Evolutionary conservation across 2,888 invertebrate species (phyloP).

Genomic region (Drosophila meridionalis): DNA sequence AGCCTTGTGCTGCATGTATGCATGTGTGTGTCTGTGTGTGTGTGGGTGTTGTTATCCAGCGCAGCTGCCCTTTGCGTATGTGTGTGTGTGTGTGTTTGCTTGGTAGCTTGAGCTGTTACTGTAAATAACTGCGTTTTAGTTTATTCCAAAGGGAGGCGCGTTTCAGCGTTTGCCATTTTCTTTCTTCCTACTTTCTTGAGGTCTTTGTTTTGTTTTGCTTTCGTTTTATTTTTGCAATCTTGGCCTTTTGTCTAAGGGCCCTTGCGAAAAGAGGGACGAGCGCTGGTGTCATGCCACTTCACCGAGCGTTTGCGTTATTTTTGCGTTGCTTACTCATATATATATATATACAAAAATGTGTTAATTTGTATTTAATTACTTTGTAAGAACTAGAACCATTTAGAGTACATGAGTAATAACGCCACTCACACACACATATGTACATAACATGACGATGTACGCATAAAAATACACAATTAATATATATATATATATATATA

Average conservation of each 20-base stretch:
- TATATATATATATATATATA: not conserved
- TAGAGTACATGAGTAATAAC: conserved; percentile 42
- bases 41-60: conserved; percentile 51
- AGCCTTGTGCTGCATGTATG: conserved; percentile 36
- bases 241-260: conserved; percentile 3
- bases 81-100: conserved; percentile 18
- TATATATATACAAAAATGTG: conserved; percentile 1
- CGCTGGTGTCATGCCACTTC: conserved; percentile 27
- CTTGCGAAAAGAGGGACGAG: conserved; percentile 4
- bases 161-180: conserved; percentile 18
- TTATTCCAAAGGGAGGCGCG: conserved; percentile 24
- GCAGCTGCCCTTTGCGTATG: conserved; percentile 40
- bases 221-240: conserved; percentile 21
- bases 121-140: conserved; percentile 57
- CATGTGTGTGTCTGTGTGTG: conserved; percentile 4
- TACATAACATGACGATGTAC: conserved; percentile 5
- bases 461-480: conserved; percentile 16
- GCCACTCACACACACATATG: conserved; percentile 3
- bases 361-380: conserved; percentile 38
- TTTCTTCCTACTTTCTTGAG: not conserved
- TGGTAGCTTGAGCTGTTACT: conserved; percentile 37
- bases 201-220: conserved; percentile 20
- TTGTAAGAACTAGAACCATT: conserved; percentile 24
- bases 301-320: conserved; percentile 25
- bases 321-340: conserved; percentile 21